Conservation (phyloP, 2,113 vertebrate species). For the Elephantulus edwardii region DNA sequence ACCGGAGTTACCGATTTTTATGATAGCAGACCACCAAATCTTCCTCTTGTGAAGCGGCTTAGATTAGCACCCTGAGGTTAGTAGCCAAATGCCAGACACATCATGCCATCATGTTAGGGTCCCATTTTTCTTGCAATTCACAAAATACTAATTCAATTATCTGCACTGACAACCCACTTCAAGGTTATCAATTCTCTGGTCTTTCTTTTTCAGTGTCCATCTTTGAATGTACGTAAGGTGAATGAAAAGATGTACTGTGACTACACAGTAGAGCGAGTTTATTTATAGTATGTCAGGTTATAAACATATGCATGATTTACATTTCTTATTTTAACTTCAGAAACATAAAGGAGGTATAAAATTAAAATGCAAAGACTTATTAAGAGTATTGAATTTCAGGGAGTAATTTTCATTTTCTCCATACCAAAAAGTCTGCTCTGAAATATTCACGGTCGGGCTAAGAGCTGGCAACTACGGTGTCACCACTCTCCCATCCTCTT, state of each 20-base stretch:
- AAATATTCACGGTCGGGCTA: not conserved
- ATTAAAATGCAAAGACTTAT: constrained; percentile 4
- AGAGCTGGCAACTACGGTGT: not conserved
- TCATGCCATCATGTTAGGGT: too few relatives aligned
- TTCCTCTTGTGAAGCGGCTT: too few relatives aligned
- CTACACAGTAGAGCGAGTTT: not conserved
- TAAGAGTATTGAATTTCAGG: not conserved
- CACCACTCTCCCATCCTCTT: not conserved
- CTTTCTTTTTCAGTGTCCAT: not conserved
- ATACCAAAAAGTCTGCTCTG: not conserved
- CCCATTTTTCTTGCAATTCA: too few relatives aligned
- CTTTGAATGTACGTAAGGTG: not conserved
- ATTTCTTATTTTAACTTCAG: constrained; percentile 48
- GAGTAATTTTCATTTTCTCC: not conserved
- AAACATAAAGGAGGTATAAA: constrained; percentile 39
- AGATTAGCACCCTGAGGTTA: too few relatives aligned
- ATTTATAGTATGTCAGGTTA: not conserved
- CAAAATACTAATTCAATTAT: too few relatives aligned
- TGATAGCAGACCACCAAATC: too few relatives aligned
- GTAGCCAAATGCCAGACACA: too few relatives aligned
- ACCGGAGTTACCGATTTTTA: too few relatives aligned
- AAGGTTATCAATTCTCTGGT: not conserved
- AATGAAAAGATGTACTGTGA: not conserved
- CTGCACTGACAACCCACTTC: not conserved
- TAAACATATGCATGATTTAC: not conserved